These are phyloP conservation scores for Tenthredo distinguenda DNA, from an alignment of 2,888 invertebrate species.

Conservation along the genomic window DNA sequence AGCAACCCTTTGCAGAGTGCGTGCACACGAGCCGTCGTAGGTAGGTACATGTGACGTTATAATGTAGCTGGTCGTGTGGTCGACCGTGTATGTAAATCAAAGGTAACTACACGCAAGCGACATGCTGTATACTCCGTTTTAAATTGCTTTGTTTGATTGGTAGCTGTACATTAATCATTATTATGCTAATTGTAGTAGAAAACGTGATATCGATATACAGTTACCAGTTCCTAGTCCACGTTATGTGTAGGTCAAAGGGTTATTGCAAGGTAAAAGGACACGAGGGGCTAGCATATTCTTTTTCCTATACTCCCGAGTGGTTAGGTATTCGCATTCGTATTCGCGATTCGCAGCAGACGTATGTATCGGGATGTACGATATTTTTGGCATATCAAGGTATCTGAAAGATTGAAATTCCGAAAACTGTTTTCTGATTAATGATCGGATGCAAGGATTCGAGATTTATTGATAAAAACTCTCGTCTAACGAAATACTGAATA, in stretches of 20 bases:
- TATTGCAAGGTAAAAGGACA: conserved; percentile 10
- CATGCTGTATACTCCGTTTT: conserved; percentile 70
- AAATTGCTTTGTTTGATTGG: conserved; percentile 75
- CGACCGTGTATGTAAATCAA: conserved; percentile 74
- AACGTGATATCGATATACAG: conserved; percentile 45
- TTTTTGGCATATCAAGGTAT: not conserved
- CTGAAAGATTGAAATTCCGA: not conserved
- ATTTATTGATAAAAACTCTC: not conserved
- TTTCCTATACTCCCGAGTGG: not conserved
- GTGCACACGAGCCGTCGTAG: conserved; percentile 74
- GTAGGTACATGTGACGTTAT: conserved; percentile 74
- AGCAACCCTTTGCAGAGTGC: conserved; percentile 74
- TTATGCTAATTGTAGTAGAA: conserved; percentile 52
- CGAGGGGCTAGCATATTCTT: not conserved
- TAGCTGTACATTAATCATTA: conserved; percentile 63
- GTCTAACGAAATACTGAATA: not conserved
- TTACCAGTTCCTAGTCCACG: conserved; percentile 11
- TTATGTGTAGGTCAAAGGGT: conserved; percentile 45
- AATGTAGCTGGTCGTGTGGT: conserved; percentile 65
- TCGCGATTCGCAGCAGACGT: not conserved
- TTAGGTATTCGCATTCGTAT: not conserved
- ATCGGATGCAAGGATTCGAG: not conserved
- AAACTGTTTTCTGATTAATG: conserved; percentile 10
- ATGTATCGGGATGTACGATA: not conserved
- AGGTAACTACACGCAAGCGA: conserved; percentile 73